A percentile compares a stretch with the other conserved stretches of the same genome.
phyloP scores from a whole-genome alignment of 2,888 invertebrate genomes.

The Himalopsyche tibetana region DNA sequence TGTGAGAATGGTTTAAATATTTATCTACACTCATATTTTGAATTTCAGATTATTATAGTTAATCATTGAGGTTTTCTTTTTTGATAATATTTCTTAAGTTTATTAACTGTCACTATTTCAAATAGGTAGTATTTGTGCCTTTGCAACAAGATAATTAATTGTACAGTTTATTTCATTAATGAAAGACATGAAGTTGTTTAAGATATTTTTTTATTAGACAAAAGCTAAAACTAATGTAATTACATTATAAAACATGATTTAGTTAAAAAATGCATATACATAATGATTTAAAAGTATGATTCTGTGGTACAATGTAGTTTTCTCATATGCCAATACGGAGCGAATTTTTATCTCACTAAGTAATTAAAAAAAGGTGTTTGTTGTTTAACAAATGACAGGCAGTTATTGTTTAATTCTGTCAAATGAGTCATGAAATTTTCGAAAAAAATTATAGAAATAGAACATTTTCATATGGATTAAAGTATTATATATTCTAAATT shows the following conservation, averaged over 20 bases:
- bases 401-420: neutral
- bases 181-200: neutral
- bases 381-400: neutral
- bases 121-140: no score
- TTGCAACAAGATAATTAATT: no score
- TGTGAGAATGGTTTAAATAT: no score
- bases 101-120: no score
- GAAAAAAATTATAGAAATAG: no score
- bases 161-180: neutral
- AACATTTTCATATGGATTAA: no score
- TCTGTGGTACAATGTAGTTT: neutral
- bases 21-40: no score
- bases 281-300: no score
- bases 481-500: no score
- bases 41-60: no score
- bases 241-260: neutral
- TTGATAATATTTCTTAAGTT: no score
- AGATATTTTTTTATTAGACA: constrained; percentile 2
- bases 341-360: neutral
- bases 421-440: neutral
- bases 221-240: constrained; percentile 22
- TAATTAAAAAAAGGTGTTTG: neutral
- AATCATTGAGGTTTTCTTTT: no score
- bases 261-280: neutral
- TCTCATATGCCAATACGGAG: neutral